phyloP scores from a whole-genome alignment of 1,140 invertebrate species.

The Linepithema humile region DNA sequence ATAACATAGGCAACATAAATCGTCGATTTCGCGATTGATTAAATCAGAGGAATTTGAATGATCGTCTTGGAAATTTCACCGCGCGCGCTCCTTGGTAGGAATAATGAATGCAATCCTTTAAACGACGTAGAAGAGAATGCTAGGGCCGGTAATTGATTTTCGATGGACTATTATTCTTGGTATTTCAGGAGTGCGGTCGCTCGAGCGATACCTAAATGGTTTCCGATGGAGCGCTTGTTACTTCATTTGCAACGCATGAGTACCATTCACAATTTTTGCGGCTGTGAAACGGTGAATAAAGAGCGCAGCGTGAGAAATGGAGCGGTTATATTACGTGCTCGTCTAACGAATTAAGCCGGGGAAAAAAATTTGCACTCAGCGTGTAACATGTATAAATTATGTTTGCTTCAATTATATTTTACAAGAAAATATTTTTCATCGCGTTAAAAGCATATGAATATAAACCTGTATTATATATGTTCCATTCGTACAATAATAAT shows the following conservation, averaged over 20 bases:
- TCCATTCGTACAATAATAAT: neutral
- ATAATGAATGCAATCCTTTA: conserved; percentile 55
- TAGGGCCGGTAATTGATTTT: conserved; percentile 49
- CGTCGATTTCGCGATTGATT: neutral
- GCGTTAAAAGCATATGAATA: neutral
- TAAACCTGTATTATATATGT: neutral
- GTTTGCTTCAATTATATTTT: neutral
- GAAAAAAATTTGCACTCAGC: neutral
- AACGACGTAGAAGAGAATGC: conserved; percentile 39
- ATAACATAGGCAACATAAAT: neutral
- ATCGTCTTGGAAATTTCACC: conserved; percentile 30
- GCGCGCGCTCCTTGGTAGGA: neutral
- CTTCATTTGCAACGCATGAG: conserved; percentile 56
- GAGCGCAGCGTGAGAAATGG: neutral
- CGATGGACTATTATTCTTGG: conserved; percentile 57
- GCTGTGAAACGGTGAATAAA: conserved; percentile 54
- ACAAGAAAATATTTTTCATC: neutral
- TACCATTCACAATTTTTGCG: conserved; percentile 40
- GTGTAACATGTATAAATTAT: neutral
- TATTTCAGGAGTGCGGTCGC: conserved; percentile 53
- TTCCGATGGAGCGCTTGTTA: conserved; percentile 50
- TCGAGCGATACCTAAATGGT: conserved; percentile 57
- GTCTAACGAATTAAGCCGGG: neutral
- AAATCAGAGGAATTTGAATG: conserved; percentile 7
- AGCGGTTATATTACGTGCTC: conserved; percentile 43